Conservation (phyloP, 37 sponge, comb jelly and placozoan species). For the Aphrocallistes beatrix region DNA sequence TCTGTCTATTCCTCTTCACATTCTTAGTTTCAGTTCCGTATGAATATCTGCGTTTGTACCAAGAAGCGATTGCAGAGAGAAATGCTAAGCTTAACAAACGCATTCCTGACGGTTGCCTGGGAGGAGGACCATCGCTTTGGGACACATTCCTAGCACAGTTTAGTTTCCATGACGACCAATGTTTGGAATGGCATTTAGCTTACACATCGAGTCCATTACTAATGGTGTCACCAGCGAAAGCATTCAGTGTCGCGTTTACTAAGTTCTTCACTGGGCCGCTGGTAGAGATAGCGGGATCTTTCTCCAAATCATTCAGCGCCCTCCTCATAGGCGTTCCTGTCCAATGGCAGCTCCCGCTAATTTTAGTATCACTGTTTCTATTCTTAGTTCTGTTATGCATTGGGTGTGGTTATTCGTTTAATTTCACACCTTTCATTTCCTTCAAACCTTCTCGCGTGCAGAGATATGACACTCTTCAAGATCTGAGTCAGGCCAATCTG, state of each 20-base stretch:
- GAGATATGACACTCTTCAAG: neutral
- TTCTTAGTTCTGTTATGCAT: neutral
- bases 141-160: constrained; percentile 3
- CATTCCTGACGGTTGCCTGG: neutral
- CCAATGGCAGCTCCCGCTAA: neutral
- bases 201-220: neutral
- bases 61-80: neutral
- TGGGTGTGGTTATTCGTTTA: constrained; percentile 1
- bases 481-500: neutral
- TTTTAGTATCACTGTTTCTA: neutral
- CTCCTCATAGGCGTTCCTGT: neutral
- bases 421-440: constrained; percentile 14
- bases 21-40: neutral
- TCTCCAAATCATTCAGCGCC: neutral
- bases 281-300: neutral
- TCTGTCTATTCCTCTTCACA: neutral
- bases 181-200: constrained; percentile 10
- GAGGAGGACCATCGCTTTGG: neutral
- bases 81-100: neutral
- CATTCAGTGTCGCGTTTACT: neutral
- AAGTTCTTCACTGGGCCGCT: constrained; percentile 3
- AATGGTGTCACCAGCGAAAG: neutral
- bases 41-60: constrained; percentile 4
- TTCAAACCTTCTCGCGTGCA: neutral
- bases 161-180: neutral